These are phyloP conservation scores for Eupithecia inturbata DNA, from an alignment of 2,888 invertebrate species.

Conservation along the genomic window DNA sequence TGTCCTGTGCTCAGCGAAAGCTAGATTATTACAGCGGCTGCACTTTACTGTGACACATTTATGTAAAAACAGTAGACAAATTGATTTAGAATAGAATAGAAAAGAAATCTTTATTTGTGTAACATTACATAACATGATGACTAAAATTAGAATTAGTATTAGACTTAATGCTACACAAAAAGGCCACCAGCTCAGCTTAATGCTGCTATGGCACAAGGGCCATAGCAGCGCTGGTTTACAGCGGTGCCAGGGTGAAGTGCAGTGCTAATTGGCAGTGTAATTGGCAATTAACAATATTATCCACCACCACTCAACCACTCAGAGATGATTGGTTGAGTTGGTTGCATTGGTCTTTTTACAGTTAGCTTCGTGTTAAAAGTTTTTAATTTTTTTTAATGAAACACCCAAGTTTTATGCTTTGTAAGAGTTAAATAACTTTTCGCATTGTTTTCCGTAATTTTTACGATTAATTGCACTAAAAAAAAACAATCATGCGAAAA, in stretches of 20 bases:
- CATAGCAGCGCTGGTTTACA: too few relatives aligned
- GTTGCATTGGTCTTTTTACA: background rate
- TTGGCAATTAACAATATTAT: background rate
- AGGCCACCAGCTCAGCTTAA: too few relatives aligned
- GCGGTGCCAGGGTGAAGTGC: too few relatives aligned
- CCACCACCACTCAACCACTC: background rate
- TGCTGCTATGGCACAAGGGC: too few relatives aligned
- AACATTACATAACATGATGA: too few relatives aligned
- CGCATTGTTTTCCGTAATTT: background rate
- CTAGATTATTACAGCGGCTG: constrained; percentile 23
- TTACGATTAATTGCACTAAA: background rate
- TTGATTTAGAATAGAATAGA: too few relatives aligned
- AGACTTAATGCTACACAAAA: too few relatives aligned
- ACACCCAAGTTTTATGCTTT: background rate
- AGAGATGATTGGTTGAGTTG: too few relatives aligned
- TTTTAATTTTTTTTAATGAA: background rate
- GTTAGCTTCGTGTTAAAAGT: background rate
- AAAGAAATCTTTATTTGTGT: too few relatives aligned
- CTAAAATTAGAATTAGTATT: too few relatives aligned
- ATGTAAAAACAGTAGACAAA: background rate
- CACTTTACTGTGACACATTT: background rate
- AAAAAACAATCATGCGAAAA: constrained; percentile 11
- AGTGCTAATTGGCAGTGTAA: too few relatives aligned
- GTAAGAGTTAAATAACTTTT: background rate
- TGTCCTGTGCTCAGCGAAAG: constrained; percentile 41